Evolutionary conservation across 1,140 invertebrate species (phyloP).

Genomic region (Dufourea novaeangliae): DNA sequence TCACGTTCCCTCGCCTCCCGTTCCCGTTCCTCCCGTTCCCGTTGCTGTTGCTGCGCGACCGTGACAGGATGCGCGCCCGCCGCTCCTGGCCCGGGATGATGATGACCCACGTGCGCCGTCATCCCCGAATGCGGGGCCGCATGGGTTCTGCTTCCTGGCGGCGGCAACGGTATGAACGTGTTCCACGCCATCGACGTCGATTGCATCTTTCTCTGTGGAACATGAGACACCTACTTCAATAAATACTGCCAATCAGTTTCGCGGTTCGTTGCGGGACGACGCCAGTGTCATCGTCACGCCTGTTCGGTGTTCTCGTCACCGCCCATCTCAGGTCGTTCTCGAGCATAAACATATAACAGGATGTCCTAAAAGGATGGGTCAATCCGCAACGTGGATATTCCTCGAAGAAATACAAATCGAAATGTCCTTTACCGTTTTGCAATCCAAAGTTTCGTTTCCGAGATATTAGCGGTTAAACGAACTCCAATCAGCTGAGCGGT

Average conservation of each 20-base stretch:
- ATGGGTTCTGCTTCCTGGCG: slow-evolving; percentile 72
- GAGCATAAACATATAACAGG: too few relatives aligned
- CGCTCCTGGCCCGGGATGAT: slow-evolving; percentile 68
- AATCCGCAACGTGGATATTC: too few relatives aligned
- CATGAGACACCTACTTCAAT: slow-evolving; percentile 81
- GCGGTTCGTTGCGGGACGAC: not conserved
- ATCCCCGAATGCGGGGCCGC: slow-evolving; percentile 67
- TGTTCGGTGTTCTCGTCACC: not conserved
- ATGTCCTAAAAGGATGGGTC: too few relatives aligned
- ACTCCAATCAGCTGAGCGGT: too few relatives aligned
- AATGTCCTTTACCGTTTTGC: too few relatives aligned
- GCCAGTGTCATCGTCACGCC: slow-evolving; percentile 10
- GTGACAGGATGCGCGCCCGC: slow-evolving; percentile 71
- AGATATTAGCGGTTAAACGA: too few relatives aligned
- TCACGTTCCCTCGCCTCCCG: slow-evolving; percentile 75
- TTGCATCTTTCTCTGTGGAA: slow-evolving; percentile 79
- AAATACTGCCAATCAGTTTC: slow-evolving; percentile 73
- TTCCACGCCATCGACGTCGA: slow-evolving; percentile 77
- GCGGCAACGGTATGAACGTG: slow-evolving; percentile 75
- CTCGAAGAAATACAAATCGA: too few relatives aligned
- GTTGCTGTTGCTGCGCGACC: slow-evolving; percentile 72
- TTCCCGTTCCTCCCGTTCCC: slow-evolving; percentile 62
- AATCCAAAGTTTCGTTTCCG: too few relatives aligned
- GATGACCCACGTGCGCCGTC: slow-evolving; percentile 68
- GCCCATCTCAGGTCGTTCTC: not conserved